phyloP scores from a whole-genome alignment of 2,888 invertebrate genomes.

The Volucella zonaria region DNA sequence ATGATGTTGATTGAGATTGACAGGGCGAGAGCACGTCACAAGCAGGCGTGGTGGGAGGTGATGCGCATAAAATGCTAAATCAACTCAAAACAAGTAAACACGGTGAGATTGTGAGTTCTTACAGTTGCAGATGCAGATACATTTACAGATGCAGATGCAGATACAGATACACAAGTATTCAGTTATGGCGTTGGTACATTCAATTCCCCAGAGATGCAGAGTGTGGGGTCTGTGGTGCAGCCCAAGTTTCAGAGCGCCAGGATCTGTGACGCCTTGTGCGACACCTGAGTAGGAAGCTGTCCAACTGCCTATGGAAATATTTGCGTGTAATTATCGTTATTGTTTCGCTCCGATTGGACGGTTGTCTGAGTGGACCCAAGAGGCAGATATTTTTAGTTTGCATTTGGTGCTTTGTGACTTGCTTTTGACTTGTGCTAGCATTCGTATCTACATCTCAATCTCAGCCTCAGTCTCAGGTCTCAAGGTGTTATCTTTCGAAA shows the following conservation, averaged over 20 bases:
- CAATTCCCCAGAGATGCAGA: neutral
- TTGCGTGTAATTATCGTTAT: constrained; percentile 70
- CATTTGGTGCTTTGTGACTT: constrained; percentile 58
- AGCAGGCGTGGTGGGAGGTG: constrained; percentile 23
- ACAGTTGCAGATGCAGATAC: constrained; percentile 23
- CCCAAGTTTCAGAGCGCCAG: constrained; percentile 18
- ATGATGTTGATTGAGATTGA: constrained; percentile 64
- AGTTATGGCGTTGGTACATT: constrained; percentile 1
- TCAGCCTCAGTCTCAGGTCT: constrained; percentile 19
- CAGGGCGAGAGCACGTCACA: constrained; percentile 23
- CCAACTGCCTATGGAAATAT: constrained; percentile 38
- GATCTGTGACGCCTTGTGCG: constrained; percentile 63
- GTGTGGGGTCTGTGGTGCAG: constrained; percentile 1
- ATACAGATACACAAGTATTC: constrained; percentile 15
- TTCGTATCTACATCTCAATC: constrained; percentile 39
- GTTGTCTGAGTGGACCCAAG: constrained; percentile 35
- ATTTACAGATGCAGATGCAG: constrained; percentile 18
- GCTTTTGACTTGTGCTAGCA: constrained; percentile 54
- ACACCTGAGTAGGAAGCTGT: constrained; percentile 72
- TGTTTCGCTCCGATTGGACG: constrained; percentile 58
- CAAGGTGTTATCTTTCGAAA: constrained; percentile 52
- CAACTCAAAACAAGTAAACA: constrained; percentile 66
- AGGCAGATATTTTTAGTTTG: neutral
- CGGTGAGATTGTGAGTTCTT: constrained; percentile 50
- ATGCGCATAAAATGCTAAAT: constrained; percentile 46